Evolutionary conservation across 2,888 invertebrate genomes (phyloP).

Genomic region (Yponomeuta plumbellus): DNA sequence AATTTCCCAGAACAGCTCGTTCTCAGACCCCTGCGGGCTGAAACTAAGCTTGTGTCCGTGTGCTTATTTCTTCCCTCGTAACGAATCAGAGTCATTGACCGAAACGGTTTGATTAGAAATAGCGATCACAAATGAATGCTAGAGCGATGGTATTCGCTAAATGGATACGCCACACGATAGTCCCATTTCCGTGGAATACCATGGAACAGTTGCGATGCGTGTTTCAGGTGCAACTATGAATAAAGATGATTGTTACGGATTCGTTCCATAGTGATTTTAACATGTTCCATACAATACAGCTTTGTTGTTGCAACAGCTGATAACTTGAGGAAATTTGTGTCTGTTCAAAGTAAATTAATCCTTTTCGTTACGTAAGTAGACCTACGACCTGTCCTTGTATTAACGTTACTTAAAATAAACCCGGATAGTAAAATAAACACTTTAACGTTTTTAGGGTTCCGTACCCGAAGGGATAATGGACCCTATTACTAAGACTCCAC

Average conservation of each 20-base stretch:
- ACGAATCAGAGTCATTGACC: constrained; percentile 44
- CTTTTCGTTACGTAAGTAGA: neutral
- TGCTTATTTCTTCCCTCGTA: constrained; percentile 25
- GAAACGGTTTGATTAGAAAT: constrained; percentile 44
- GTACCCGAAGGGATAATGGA: too few species aligned
- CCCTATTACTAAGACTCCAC: too few species aligned
- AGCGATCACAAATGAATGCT: constrained; percentile 42
- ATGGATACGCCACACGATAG: constrained; percentile 28
- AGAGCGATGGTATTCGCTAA: constrained; percentile 34
- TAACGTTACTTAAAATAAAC: neutral
- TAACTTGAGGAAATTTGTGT: neutral
- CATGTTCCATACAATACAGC: neutral
- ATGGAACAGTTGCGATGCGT: constrained; percentile 25
- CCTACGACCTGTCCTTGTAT: too few species aligned
- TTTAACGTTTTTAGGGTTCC: neutral
- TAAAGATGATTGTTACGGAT: constrained; percentile 10
- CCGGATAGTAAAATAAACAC: neutral
- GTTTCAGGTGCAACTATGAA: constrained; percentile 22
- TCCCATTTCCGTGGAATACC: constrained; percentile 25
- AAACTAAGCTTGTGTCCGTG: neutral
- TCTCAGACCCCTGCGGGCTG: neutral
- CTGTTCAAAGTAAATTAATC: neutral
- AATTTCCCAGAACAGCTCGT: neutral
- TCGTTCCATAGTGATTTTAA: neutral
- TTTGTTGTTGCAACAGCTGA: neutral